phyloP scores from a whole-genome alignment of 2,797 vertebrate species.

The Sebastes trivittatus region DNA sequence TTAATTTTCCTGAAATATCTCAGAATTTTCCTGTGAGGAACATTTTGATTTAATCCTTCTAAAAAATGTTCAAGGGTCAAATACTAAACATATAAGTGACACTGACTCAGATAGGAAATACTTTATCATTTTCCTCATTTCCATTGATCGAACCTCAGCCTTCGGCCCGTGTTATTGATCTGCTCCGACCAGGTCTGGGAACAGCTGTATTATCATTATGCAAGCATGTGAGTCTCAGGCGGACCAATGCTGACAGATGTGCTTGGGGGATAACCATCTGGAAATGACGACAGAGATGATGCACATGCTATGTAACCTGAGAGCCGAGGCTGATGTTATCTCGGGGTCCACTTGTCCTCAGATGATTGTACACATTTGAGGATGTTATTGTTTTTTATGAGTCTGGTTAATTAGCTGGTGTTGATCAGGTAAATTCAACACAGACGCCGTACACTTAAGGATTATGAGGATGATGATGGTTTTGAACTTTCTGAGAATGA shows the following conservation, averaged over 20 bases:
- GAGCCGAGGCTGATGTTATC: constrained; percentile 50
- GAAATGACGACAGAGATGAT: constrained; percentile 49
- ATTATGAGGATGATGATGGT: neutral
- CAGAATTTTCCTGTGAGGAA: neutral
- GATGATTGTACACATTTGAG: neutral
- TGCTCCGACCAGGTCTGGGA: neutral
- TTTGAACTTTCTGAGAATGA: constrained; percentile 4
- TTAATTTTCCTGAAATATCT: neutral
- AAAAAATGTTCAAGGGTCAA: neutral
- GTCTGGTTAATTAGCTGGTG: neutral
- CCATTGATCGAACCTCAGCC: neutral
- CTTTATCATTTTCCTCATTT: neutral
- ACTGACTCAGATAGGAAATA: rapidly evolving
- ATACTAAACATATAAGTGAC: neutral
- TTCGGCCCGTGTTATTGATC: constrained; percentile 19
- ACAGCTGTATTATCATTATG: constrained; percentile 30
- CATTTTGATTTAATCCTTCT: neutral
- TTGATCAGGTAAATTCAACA: neutral
- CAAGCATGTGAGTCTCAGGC: neutral
- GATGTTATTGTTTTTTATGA: neutral
- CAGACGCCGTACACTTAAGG: neutral
- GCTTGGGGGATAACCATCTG: constrained; percentile 53
- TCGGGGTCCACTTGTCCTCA: constrained; percentile 27
- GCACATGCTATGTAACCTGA: constrained; percentile 53
- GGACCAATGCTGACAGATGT: constrained; percentile 20